Percentiles rank a stretch among this genome's conserved stretches.
Conservation (phyloP, 2,797 vertebrate genomes). For the Apogon talboti region DNA sequence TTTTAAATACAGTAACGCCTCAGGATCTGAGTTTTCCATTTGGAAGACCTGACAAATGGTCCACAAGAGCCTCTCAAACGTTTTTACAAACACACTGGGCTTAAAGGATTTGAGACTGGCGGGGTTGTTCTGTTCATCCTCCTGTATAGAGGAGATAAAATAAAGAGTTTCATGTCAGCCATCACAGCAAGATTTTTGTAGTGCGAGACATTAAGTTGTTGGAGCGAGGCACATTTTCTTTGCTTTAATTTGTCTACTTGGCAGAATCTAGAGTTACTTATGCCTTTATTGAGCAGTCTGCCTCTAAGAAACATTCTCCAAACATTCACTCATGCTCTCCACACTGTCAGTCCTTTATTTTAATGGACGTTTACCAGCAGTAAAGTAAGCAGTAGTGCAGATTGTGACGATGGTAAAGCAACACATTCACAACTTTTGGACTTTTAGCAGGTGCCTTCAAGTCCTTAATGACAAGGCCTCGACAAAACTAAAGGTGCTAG, state of each 20-base stretch:
- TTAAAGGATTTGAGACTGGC: slow-evolving; percentile 1
- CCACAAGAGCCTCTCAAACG: not conserved
- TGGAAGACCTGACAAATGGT: slow-evolving; percentile 18
- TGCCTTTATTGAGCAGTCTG: slow-evolving; percentile 60
- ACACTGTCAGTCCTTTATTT: slow-evolving; percentile 49
- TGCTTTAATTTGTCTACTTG: slow-evolving; percentile 56
- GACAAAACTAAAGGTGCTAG: too few species aligned
- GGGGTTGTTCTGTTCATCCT: not conserved
- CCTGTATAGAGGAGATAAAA: slow-evolving; percentile 6
- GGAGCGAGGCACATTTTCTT: slow-evolving; percentile 31
- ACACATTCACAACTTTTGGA: not conserved
- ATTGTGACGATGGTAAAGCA: not conserved
- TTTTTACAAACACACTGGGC: not conserved
- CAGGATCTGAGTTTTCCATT: slow-evolving; percentile 21
- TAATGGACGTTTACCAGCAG: slow-evolving; percentile 46
- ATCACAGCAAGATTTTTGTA: slow-evolving; percentile 23
- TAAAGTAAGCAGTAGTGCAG: slow-evolving; percentile 7
- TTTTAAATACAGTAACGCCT: not conserved
- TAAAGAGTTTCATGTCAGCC: slow-evolving; percentile 13
- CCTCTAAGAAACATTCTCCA: slow-evolving; percentile 64
- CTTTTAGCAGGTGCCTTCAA: too few species aligned
- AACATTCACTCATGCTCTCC: slow-evolving; percentile 63
- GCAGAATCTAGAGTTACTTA: slow-evolving; percentile 30
- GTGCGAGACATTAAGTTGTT: slow-evolving; percentile 19
- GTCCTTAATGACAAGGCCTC: too few species aligned